These are phyloP conservation scores for Calliopum simillimum DNA, from an alignment of 2,888 invertebrate species.

Conservation along the genomic window DNA sequence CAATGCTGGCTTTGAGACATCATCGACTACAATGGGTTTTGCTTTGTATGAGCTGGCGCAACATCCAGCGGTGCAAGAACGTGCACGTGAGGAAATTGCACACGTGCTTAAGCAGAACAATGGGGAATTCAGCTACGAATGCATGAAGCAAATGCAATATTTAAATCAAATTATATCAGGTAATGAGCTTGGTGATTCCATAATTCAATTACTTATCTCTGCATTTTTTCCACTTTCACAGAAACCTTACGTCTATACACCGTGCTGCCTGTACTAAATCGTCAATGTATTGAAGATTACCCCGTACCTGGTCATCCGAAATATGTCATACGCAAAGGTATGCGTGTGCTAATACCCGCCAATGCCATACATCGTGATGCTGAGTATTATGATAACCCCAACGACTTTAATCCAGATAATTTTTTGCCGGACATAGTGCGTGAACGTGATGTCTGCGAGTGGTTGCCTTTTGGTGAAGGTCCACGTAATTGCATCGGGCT, in stretches of 20 bases:
- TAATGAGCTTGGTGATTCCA: too few species aligned
- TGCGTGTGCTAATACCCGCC: constrained; percentile 69
- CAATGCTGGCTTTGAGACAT: constrained; percentile 73
- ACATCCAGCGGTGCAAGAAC: constrained; percentile 49
- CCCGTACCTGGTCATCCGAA: constrained; percentile 68
- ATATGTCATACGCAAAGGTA: constrained; percentile 69
- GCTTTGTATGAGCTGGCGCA: constrained; percentile 54
- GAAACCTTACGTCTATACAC: constrained; percentile 71
- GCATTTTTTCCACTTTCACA: constrained; percentile 31
- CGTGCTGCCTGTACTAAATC: constrained; percentile 69
- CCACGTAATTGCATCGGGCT: constrained; percentile 63
- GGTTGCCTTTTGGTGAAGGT: constrained; percentile 64
- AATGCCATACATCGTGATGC: constrained; percentile 73
- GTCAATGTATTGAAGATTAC: constrained; percentile 69
- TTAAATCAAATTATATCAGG: constrained; percentile 68
- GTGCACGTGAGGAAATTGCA: constrained; percentile 62
- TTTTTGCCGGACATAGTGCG: constrained; percentile 71
- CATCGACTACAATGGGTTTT: constrained; percentile 72
- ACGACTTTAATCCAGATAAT: constrained; percentile 73
- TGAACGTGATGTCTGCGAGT: constrained; percentile 65
- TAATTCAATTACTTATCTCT: neutral
- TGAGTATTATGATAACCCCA: constrained; percentile 72
- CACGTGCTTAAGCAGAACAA: constrained; percentile 59
- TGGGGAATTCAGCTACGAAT: constrained; percentile 67
- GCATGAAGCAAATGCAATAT: constrained; percentile 67